Conservation (phyloP, 1,140 invertebrate species). For the Sitobion miscanthi region DNA sequence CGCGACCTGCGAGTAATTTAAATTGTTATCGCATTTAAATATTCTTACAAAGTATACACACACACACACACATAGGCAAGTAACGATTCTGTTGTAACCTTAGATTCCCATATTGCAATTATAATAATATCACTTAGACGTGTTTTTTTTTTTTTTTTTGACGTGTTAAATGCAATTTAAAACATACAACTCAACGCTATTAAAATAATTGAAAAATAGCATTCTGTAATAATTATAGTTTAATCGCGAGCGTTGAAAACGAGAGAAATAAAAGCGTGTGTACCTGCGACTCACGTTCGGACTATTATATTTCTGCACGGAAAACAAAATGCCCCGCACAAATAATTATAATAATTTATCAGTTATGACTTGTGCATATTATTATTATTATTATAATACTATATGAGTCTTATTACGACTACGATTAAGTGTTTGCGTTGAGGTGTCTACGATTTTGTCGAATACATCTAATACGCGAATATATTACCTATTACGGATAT, state of each 20-base stretch:
- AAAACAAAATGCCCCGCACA: background rate
- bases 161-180: background rate
- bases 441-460: background rate
- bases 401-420: background rate
- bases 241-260: background rate
- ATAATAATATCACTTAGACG: background rate
- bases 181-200: background rate
- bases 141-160: background rate
- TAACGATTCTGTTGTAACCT: background rate
- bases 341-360: background rate
- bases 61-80: too few species aligned
- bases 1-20: background rate
- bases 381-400: too few species aligned
- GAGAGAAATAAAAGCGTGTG: background rate
- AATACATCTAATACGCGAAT: background rate
- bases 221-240: slow-evolving; percentile 4
- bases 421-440: background rate
- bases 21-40: slow-evolving; percentile 9
- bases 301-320: background rate
- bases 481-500: too few species aligned
- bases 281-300: background rate
- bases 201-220: slow-evolving; percentile 7
- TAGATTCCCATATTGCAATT: slow-evolving; percentile 9
- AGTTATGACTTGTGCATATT: background rate
- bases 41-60: background rate